These are phyloP conservation scores for Liasis olivaceus DNA, from an alignment of 2,797 vertebrate species.

Conservation along the genomic window DNA sequence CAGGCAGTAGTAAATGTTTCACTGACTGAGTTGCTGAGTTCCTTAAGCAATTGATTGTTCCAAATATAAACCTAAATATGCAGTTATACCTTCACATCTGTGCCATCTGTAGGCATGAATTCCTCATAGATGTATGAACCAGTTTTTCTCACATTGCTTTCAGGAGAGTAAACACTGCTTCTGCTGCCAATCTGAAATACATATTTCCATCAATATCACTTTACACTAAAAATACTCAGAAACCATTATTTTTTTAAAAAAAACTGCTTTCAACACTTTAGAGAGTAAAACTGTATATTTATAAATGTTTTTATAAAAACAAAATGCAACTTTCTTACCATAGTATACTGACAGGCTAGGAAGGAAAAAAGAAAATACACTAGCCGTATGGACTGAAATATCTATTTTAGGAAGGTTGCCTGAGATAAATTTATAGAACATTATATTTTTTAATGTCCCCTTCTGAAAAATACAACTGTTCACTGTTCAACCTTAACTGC, in stretches of 20 bases:
- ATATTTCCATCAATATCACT: constrained; percentile 45
- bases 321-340: not conserved
- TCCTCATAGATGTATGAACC: constrained; percentile 91
- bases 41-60: constrained; percentile 33
- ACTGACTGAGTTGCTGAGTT: constrained; percentile 32
- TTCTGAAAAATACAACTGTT: not conserved
- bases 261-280: not conserved
- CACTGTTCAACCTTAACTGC: not conserved
- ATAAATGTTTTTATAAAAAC: not conserved
- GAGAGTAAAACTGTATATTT: not conserved
- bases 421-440: not conserved
- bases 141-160: constrained; percentile 88
- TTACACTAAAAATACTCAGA: not conserved
- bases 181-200: constrained; percentile 86
- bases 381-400: not conserved
- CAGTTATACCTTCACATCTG: constrained; percentile 85
- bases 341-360: not conserved
- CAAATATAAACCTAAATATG: not conserved
- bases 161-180: constrained; percentile 90
- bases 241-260: not conserved
- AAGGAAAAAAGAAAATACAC: not conserved
- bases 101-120: constrained; percentile 91
- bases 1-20: not conserved
- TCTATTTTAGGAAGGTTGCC: not conserved
- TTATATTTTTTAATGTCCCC: not conserved